Base-by-base conservation (phyloP, 2,113 vertebrate genomes). In the Mungos mungo region DNA sequence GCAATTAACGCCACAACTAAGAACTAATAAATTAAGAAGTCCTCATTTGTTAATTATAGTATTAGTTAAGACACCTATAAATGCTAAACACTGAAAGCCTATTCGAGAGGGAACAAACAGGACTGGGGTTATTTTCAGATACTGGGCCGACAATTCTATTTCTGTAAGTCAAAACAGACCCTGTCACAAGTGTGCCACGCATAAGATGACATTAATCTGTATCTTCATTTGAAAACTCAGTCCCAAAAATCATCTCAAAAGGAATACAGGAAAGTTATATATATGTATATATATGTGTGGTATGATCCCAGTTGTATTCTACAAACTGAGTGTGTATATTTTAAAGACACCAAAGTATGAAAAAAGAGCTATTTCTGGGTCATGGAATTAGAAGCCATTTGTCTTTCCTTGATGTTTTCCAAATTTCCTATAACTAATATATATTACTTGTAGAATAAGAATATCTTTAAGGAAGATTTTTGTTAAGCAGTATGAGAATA, bases 161-260 rank as follows among this genome's bases (percentile, higher is more conserved):
- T 96, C 95, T 95, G 63, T 95, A 97, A 97, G 68, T 97, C 27
- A 97, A 97, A 97, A 96, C 38, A 76, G 76, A 71, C 35, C 68
- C 82, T 3, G 27, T 77, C 38, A 72, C 35, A 92, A 29, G 35
- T 12, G 52, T 76, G 60, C 92, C 97, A 97, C 88, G 47, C 88
- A 81, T 38, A 97, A 79, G 93, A 85, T 80, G 81, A 63, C 82
- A 89, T 66, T 92, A 92, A 87, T 60, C 65, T 90, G 57, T 74
- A 72, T 18, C 38, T 92, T 93, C 41, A 72, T 38, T 81, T 80
- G 87, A 86, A 90, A 92, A 13, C 4, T 72, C 54, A 63, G 68
- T 68, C 83, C 29, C 90, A 25, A 95, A 97, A 94, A 72, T 63
- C 87, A 91, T 72, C 60, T 74, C 14, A n/a, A 90, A 96, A 92